Conservation (phyloP, 23 tunicate species). For the Styela plicata region DNA sequence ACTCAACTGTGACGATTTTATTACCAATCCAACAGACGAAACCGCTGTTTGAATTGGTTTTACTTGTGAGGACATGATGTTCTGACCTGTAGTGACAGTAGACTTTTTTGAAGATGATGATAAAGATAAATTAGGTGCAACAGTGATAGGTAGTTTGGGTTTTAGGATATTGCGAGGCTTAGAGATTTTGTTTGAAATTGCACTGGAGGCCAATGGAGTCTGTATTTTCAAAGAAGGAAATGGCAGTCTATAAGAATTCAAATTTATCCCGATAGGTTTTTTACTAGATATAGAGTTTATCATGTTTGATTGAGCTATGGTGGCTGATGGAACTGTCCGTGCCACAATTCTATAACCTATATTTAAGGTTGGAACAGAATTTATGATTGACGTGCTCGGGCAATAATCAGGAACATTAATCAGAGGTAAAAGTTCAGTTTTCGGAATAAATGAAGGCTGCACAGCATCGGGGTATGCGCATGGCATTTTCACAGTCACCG, state of each 20-base stretch:
- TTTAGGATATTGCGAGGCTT: no score
- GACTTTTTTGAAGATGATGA: no score
- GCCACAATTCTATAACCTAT: background rate
- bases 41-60: no score
- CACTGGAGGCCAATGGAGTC: background rate
- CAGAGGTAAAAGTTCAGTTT: background rate
- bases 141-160: no score
- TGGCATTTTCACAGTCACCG: background rate
- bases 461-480: background rate
- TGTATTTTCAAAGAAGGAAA: background rate
- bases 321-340: background rate
- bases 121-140: no score
- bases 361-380: background rate
- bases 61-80: no score
- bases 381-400: background rate
- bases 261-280: background rate
- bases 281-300: background rate
- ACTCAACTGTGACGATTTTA: no score
- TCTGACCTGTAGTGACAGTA: no score
- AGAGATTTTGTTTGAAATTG: background rate
- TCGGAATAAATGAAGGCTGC: background rate
- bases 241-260: background rate
- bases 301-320: background rate
- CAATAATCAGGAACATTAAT: background rate
- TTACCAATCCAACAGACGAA: no score